phyloP scores from a whole-genome alignment of 2,888 invertebrate species.

The Eurytoma adleriae region DNA sequence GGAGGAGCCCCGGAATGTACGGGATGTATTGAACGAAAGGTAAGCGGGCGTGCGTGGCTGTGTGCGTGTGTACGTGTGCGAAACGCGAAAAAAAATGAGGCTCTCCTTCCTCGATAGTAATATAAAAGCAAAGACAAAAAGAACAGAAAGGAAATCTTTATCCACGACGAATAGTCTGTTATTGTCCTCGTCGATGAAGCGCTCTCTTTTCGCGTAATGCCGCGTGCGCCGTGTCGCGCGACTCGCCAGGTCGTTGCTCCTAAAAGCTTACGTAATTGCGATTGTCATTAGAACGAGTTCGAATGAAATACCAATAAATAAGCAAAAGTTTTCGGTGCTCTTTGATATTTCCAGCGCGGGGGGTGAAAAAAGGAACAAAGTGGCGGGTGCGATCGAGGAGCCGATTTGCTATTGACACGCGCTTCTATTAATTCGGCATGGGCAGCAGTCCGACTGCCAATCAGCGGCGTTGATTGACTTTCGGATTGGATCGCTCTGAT shows the following conservation, averaged over 20 bases:
- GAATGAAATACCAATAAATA: constrained; percentile 8
- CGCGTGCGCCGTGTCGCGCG: constrained; percentile 16
- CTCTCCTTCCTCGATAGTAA: constrained; percentile 11
- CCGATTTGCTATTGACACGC: constrained; percentile 48
- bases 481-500: constrained; percentile 51
- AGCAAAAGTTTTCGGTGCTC: neutral
- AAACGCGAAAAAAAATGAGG: neutral
- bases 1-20: constrained; percentile 12
- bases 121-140: constrained; percentile 32
- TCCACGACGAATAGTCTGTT: constrained; percentile 44
- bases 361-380: neutral
- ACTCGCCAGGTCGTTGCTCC: constrained; percentile 29
- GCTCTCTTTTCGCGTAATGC: constrained; percentile 10
- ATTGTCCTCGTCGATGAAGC: constrained; percentile 40
- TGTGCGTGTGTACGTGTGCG: too few relatives aligned
- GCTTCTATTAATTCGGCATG: constrained; percentile 42
- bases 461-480: constrained; percentile 55
- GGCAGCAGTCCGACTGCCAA: constrained; percentile 37
- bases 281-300: constrained; percentile 35
- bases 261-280: constrained; percentile 27
- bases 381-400: constrained; percentile 33
- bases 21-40: constrained; percentile 49
- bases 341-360: constrained; percentile 37
- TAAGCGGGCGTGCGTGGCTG: constrained; percentile 7
- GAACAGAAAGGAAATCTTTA: constrained; percentile 33